Evolutionary conservation across 2,113 vertebrate species (phyloP).

Genomic region (Stomatorhinus ivindoensis): DNA sequence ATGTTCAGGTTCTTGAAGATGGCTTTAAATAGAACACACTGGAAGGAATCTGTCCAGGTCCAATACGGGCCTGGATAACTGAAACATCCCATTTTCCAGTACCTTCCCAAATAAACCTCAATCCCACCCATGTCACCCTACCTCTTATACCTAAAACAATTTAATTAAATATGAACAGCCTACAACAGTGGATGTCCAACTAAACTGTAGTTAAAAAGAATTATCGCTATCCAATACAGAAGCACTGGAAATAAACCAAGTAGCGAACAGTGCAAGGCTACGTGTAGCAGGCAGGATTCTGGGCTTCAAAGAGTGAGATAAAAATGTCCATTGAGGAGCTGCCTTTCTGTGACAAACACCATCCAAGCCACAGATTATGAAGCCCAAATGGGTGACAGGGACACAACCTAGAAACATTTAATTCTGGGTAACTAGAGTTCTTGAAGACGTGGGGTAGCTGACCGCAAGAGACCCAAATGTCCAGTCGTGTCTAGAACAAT

Average conservation of each 20-base stretch:
- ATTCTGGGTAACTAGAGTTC: not conserved
- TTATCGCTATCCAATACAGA: not conserved
- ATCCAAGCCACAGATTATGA: not conserved
- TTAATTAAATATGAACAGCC: not conserved
- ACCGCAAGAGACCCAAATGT: not conserved
- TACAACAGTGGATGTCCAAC: not conserved
- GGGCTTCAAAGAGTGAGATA: not conserved
- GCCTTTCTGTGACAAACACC: not conserved
- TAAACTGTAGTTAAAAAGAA: not conserved
- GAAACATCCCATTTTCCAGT: conserved; percentile 6
- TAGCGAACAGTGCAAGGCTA: not conserved
- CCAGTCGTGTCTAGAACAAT: not conserved
- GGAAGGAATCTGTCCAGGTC: not conserved
- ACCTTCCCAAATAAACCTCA: not conserved
- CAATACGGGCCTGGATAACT: not conserved
- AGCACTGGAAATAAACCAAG: not conserved
- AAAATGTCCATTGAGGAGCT: not conserved
- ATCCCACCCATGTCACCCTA: not conserved
- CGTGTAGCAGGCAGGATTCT: not conserved
- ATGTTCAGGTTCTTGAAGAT: not conserved
- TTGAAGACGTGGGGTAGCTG: not conserved
- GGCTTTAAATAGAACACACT: not conserved
- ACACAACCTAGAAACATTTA: not conserved
- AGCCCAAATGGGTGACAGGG: not conserved
- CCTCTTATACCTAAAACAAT: not conserved